phyloP scores from a whole-genome alignment of 2,797 vertebrate genomes.

The Liasis olivaceus region DNA sequence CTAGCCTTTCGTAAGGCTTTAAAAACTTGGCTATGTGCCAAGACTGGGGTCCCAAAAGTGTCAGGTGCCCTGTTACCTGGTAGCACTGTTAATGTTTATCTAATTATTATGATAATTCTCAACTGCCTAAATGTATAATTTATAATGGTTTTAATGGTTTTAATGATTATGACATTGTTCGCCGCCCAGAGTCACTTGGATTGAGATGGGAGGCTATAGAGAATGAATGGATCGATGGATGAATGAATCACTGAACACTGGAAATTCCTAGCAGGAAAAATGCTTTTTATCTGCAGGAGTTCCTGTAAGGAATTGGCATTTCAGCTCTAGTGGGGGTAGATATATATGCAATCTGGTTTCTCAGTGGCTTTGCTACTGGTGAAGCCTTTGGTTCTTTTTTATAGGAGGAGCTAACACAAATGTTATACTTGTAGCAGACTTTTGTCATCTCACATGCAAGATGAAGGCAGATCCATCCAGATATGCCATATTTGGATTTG shows the following conservation, averaged over 20 bases:
- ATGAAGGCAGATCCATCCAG: neutral
- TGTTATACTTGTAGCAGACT: neutral
- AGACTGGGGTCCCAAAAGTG: no score
- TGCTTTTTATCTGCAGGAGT: conserved; percentile 29
- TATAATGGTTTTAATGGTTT: no score
- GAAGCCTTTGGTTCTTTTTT: neutral
- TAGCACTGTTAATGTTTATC: no score
- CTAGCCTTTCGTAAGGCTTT: no score
- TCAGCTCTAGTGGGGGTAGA: neutral
- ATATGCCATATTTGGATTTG: neutral
- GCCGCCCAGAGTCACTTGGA: no score
- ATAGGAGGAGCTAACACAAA: neutral
- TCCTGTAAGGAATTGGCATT: conserved; percentile 17
- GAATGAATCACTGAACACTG: neutral
- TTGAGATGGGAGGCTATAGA: no score
- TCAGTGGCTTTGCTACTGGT: neutral
- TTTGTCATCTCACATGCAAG: neutral
- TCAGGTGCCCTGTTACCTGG: no score
- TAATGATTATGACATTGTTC: no score
- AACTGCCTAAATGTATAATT: no score
- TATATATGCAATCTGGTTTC: neutral
- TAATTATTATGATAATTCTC: no score
- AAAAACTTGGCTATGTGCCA: no score
- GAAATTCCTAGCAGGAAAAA: neutral
- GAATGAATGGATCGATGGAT: no score